Conservation (phyloP, 64 coral and sea anemone species). For the Pocillopora verrucosa region DNA sequence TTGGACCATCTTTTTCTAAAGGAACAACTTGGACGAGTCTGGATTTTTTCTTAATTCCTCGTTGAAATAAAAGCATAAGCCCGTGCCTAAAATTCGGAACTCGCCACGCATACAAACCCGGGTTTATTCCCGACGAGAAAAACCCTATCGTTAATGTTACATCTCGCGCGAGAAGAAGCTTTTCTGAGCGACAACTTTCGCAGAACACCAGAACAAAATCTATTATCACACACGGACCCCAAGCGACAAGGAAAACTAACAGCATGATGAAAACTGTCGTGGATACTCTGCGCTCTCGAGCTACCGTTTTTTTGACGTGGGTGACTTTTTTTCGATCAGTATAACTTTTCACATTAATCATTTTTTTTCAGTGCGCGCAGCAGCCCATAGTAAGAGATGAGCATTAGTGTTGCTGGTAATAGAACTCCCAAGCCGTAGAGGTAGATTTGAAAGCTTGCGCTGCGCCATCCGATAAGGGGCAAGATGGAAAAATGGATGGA, state of each 20-base stretch:
- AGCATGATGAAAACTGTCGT: conserved; percentile 89
- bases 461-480: conserved; percentile 76
- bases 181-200: conserved; percentile 45
- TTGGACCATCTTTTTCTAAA: neutral
- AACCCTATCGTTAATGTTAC: conserved; percentile 79
- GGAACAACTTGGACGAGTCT: conserved; percentile 20
- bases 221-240: conserved; percentile 78
- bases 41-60: neutral
- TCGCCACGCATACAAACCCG: conserved; percentile 77
- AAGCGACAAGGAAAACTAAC: conserved; percentile 76
- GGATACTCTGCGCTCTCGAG: conserved; percentile 71
- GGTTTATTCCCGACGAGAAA: conserved; percentile 86
- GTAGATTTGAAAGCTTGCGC: conserved; percentile 77
- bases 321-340: conserved; percentile 51
- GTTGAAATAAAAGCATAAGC: conserved; percentile 41
- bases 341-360: conserved; percentile 34
- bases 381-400: conserved; percentile 66
- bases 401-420: conserved; percentile 64
- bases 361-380: conserved; percentile 66
- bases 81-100: conserved; percentile 72
- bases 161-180: conserved; percentile 59
- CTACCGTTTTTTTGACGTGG: conserved; percentile 46
- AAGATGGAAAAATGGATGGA: conserved; percentile 75
- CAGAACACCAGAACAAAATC: conserved; percentile 86
- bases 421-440: conserved; percentile 74